Percentiles rank a stretch among this genome's conserved stretches.
These are phyloP conservation scores for Perognathus longimembris DNA, from an alignment of 2,113 vertebrate species.

Conservation along the genomic window DNA sequence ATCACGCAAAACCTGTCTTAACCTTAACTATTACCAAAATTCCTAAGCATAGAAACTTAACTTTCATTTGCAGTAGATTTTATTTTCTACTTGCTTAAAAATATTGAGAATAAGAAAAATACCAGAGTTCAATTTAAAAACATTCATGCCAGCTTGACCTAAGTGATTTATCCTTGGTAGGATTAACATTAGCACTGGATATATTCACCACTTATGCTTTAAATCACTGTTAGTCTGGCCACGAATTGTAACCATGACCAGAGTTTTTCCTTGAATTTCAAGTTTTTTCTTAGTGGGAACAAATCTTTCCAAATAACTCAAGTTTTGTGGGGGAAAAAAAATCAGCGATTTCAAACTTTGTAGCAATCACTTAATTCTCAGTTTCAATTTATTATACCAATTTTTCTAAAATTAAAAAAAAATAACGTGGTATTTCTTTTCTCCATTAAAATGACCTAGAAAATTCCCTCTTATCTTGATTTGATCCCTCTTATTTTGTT, in stretches of 20 bases:
- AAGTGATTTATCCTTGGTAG: not conserved
- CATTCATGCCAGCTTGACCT: not conserved
- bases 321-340: not conserved
- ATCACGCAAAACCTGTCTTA: not conserved
- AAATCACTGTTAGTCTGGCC: not conserved
- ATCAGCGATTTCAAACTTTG: not conserved
- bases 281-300: conserved; percentile 13
- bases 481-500: conserved; percentile 72
- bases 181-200: not conserved
- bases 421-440: conserved; percentile 44
- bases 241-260: not conserved
- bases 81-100: not conserved
- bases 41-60: conserved; percentile 11
- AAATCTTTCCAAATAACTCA: not conserved
- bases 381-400: not conserved
- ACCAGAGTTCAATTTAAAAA: conserved; percentile 35
- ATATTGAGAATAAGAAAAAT: conserved; percentile 8
- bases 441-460: conserved; percentile 73
- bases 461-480: conserved; percentile 75
- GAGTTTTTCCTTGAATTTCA: not conserved
- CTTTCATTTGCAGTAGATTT: not conserved
- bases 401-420: conserved; percentile 55
- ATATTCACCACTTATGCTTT: not conserved
- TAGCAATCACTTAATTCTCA: not conserved
- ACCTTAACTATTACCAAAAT: conserved; percentile 11